Conservation (phyloP, 1,140 invertebrate genomes). For the Monochamus saltuarius region DNA sequence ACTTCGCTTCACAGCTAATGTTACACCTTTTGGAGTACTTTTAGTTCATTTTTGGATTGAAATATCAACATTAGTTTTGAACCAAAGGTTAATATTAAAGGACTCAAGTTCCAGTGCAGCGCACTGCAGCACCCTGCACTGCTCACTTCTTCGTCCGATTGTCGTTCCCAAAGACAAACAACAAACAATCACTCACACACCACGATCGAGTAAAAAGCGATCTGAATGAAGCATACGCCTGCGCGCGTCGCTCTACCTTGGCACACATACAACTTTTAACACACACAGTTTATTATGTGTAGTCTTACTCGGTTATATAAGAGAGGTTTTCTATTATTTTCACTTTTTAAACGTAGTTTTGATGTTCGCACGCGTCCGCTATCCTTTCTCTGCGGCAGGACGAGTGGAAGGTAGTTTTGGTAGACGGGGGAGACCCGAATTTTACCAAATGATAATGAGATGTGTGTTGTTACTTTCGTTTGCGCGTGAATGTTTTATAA, state of each 20-base stretch:
- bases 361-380: constrained; percentile 22
- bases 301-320: constrained; percentile 49
- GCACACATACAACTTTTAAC: constrained; percentile 47
- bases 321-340: constrained; percentile 51
- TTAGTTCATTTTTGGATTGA: too few relatives aligned
- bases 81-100: too few relatives aligned
- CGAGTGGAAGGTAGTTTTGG: constrained; percentile 25
- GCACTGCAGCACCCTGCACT: too few relatives aligned
- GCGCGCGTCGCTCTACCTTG: constrained; percentile 42
- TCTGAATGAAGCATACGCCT: too few relatives aligned
- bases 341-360: constrained; percentile 48
- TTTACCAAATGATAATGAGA: constrained; percentile 14
- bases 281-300: constrained; percentile 44
- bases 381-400: constrained; percentile 28
- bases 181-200: too few relatives aligned
- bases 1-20: too few relatives aligned
- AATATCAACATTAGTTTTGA: too few relatives aligned
- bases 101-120: too few relatives aligned
- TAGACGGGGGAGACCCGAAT: constrained; percentile 4
- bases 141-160: too few relatives aligned
- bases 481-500: constrained; percentile 15
- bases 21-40: too few relatives aligned
- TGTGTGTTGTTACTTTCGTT: constrained; percentile 19
- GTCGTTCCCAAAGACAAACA: too few relatives aligned
- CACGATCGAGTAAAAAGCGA: too few relatives aligned